Evolutionary conservation across 2,797 vertebrate species (phyloP).

Genomic region (Miopithecus talapoin): DNA sequence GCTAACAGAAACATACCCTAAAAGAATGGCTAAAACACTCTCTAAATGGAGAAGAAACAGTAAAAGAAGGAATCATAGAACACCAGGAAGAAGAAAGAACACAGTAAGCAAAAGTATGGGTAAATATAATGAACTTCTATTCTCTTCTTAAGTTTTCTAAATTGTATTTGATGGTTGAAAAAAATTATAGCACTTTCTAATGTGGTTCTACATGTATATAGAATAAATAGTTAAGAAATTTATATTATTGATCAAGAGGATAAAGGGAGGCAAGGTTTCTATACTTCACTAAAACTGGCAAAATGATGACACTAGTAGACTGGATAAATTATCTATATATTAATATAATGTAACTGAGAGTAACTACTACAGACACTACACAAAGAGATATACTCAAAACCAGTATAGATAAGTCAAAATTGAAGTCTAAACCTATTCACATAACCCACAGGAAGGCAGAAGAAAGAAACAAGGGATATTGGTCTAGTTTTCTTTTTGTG

Average conservation of each 20-base stretch:
- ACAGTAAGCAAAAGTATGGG: not conserved
- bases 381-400: not conserved
- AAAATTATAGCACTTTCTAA: not conserved
- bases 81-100: not conserved
- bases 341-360: not conserved
- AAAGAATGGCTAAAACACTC: not conserved
- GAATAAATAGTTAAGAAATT: not conserved
- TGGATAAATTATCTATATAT: not conserved
- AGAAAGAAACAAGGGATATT: not conserved
- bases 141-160: not conserved
- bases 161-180: not conserved
- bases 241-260: not conserved
- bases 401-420: not conserved
- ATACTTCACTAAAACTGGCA: not conserved
- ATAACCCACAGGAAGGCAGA: not conserved
- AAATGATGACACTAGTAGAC: not conserved
- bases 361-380: too few relatives aligned
- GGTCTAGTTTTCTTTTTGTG: not conserved
- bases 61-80: not conserved
- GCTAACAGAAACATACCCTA: not conserved
- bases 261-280: not conserved
- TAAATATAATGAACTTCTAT: not conserved
- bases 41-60: not conserved
- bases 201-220: not conserved
- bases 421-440: not conserved